A percentile compares a stretch with the other conserved stretches of the same genome.
Evolutionary conservation across 1,140 invertebrate genomes (phyloP).

Genomic region (Trinorchestia longiramus): DNA sequence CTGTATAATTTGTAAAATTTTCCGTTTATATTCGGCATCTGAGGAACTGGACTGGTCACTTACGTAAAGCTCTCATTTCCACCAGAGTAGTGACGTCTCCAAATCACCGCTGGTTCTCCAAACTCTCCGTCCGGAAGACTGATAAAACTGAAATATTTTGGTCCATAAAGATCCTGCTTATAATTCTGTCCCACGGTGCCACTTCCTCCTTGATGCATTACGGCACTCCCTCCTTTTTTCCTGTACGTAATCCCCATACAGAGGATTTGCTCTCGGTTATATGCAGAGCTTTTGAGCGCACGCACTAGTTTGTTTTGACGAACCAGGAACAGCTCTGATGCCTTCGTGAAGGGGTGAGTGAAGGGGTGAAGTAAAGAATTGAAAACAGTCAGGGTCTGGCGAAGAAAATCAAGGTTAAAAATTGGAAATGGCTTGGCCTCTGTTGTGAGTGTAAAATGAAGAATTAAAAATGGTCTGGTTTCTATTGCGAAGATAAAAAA

Average conservation of each 20-base stretch:
- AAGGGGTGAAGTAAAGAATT: neutral
- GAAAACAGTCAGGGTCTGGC: neutral
- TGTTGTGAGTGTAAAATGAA: neutral
- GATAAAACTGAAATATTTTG: neutral
- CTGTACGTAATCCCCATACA: neutral
- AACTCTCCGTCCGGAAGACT: neutral
- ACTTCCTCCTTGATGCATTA: neutral
- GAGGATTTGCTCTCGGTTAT: neutral
- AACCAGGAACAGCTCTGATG: neutral
- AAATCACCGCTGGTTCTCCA: neutral
- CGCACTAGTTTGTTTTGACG: neutral
- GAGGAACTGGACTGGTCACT: neutral
- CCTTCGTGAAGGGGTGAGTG: neutral
- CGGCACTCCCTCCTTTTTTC: neutral
- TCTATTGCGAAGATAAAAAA: neutral
- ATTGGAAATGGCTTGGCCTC: neutral
- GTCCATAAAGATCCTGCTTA: neutral
- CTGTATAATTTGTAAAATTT: neutral
- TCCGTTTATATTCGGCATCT: neutral
- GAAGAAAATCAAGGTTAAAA: neutral
- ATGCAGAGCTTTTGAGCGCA: neutral
- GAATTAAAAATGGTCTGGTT: no score
- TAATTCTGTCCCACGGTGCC: neutral
- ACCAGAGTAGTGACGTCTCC: neutral
- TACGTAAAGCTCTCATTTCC: neutral